phyloP scores from a whole-genome alignment of 2,113 vertebrate species.

The Paracanthobrama guichenoti region DNA sequence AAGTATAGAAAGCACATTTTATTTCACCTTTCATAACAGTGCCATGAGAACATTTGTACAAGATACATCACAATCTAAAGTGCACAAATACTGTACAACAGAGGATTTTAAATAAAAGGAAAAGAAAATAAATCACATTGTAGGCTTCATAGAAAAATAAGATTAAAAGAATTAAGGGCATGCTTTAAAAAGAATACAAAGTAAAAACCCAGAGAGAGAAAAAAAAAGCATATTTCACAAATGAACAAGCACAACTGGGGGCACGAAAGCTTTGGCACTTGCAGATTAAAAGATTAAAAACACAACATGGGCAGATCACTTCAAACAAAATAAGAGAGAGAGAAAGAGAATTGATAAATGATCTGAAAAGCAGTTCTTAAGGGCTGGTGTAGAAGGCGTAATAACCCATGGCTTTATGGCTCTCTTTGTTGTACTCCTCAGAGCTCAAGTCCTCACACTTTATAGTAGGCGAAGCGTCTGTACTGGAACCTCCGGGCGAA shows the following conservation, averaged over 20 bases:
- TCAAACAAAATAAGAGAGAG: constrained; percentile 55
- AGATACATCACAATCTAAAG: constrained; percentile 92
- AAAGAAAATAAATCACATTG: constrained; percentile 42
- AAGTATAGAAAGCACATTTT: constrained; percentile 76
- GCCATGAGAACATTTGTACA: constrained; percentile 86
- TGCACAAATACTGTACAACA: constrained; percentile 86
- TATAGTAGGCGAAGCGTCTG: constrained; percentile 94
- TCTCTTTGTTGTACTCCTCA: constrained; percentile 95
- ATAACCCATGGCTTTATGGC: constrained; percentile 96
- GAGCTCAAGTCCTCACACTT: constrained; percentile 95
- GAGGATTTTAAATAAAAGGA: constrained; percentile 83
- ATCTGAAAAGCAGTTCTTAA: constrained; percentile 69
- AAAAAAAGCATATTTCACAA: constrained; percentile 48
- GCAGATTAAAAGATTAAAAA: constrained; percentile 77
- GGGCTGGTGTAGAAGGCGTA: constrained; percentile 97
- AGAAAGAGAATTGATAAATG: constrained; percentile 44
- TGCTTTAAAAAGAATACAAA: constrained; percentile 71
- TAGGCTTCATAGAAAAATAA: constrained; percentile 51
- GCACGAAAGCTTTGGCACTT: constrained; percentile 93
- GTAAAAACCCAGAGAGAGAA: neutral
- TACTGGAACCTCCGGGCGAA: constrained; percentile 93
- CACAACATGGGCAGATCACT: constrained; percentile 67
- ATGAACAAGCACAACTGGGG: constrained; percentile 74
- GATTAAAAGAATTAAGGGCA: constrained; percentile 60
- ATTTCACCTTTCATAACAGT: constrained; percentile 80